A percentile compares a stretch with the other conserved stretches of the same genome.
Evolutionary conservation across 2,888 invertebrate species (phyloP).

Genomic region (Junonia oenone): DNA sequence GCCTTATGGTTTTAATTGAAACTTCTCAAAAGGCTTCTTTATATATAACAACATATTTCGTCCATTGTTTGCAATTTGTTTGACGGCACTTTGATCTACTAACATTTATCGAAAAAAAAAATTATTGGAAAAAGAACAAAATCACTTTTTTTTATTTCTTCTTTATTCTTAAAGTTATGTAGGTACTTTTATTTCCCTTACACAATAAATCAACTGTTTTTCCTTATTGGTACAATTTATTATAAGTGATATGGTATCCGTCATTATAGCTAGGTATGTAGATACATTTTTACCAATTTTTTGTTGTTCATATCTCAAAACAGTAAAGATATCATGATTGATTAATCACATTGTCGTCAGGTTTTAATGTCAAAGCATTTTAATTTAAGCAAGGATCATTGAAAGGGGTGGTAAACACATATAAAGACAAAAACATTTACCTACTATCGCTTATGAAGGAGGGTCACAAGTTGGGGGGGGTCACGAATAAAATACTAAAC

Average conservation of each 20-base stretch:
- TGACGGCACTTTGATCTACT: constrained; percentile 1
- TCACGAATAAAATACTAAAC: too few relatives aligned
- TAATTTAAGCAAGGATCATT: too few relatives aligned
- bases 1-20: too few relatives aligned
- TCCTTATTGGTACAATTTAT: background rate
- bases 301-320: background rate
- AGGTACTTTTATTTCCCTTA: too few relatives aligned
- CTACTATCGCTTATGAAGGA: too few relatives aligned
- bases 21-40: too few relatives aligned
- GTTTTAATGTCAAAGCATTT: background rate
- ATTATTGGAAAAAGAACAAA: background rate
- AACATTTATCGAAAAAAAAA: background rate
- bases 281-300: background rate
- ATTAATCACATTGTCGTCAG: constrained; percentile 20
- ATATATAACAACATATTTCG: background rate
- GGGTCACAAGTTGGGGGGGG: too few relatives aligned
- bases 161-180: background rate
- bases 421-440: too few relatives aligned
- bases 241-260: background rate
- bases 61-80: background rate
- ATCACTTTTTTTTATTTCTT: background rate
- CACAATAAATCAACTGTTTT: background rate
- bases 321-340: constrained; percentile 28
- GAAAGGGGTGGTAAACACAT: too few relatives aligned
- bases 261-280: too few relatives aligned